Percentiles rank a stretch among this genome's conserved stretches.
Conservation (phyloP, 1,140 invertebrate species). For the Rhopalosiphum padi region DNA sequence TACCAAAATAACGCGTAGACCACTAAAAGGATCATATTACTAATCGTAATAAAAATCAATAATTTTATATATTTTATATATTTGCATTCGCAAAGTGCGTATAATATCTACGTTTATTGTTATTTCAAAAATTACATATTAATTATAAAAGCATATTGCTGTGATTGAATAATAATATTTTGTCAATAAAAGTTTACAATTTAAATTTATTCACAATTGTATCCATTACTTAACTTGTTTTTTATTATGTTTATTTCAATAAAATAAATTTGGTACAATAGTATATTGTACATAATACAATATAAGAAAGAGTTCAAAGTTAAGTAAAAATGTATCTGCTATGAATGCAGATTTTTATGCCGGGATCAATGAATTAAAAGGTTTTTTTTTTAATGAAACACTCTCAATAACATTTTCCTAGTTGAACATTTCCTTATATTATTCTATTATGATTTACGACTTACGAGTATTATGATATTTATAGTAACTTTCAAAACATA, state of each 20-base stretch:
- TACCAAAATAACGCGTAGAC: background rate
- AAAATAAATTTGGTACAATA: background rate
- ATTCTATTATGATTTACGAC: too few species aligned
- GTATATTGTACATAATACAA: background rate
- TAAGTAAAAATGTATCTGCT: background rate
- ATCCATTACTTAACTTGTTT: background rate
- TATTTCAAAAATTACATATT: background rate
- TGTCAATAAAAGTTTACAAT: background rate
- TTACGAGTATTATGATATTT: background rate
- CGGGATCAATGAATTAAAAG: background rate
- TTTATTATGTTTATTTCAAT: background rate
- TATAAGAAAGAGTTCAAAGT: background rate
- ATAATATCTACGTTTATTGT: background rate
- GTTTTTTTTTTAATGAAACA: background rate
- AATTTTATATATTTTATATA: too few species aligned
- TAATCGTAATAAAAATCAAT: background rate
- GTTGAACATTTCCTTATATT: background rate
- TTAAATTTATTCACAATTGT: background rate
- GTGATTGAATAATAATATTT: background rate
- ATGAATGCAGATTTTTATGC: background rate
- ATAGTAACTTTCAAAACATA: background rate
- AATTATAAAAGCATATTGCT: background rate
- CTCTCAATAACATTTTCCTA: background rate
- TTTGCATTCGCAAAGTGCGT: too few species aligned
- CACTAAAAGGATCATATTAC: background rate